phyloP scores from a whole-genome alignment of 2,113 vertebrate species.

The Orthonyx spaldingii region DNA sequence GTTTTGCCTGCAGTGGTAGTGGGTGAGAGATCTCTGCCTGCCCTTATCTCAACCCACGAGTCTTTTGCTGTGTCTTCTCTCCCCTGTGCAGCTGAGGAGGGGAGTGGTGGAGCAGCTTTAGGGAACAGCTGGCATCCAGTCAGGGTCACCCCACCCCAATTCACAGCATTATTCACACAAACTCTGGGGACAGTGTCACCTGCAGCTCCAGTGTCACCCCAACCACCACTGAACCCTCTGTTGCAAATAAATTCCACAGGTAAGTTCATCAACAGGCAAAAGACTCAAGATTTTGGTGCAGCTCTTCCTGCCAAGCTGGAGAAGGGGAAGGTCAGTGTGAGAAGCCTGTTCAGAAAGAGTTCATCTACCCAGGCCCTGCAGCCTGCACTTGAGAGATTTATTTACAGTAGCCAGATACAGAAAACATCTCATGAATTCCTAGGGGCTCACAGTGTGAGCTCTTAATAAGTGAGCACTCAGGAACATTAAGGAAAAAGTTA shows the following conservation, averaged over 20 bases:
- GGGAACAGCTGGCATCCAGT: not conserved
- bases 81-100: not conserved
- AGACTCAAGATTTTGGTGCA: not conserved
- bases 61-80: not conserved
- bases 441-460: not conserved
- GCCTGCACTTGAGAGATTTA: not conserved
- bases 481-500: not conserved
- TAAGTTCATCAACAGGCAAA: not conserved
- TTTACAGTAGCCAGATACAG: not conserved
- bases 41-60: rapidly evolving
- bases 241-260: not conserved
- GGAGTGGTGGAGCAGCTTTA: not conserved
- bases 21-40: not conserved
- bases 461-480: slow-evolving; percentile 4
- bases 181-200: not conserved
- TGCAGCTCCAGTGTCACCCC: not conserved
- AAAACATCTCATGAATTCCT: not conserved
- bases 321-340: not conserved
- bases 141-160: not conserved
- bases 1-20: not conserved
- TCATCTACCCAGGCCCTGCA: not conserved
- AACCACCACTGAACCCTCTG: rapidly evolving
- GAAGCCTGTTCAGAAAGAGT: not conserved
- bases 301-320: not conserved
- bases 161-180: not conserved